Conservation (phyloP, 2,113 vertebrate genomes). For the Ranitomeya variabilis region DNA sequence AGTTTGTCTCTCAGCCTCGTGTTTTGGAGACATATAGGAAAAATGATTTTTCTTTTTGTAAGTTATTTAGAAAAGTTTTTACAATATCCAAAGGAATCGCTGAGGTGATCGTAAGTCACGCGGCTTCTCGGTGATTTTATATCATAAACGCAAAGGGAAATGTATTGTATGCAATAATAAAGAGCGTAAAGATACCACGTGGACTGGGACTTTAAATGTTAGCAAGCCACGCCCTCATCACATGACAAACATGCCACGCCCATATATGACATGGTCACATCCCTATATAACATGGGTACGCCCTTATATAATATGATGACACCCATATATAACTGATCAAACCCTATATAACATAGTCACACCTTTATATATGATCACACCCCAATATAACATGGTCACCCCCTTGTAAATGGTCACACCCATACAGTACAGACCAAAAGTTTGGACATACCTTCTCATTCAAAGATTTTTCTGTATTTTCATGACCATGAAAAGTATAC, state of each 20-base stretch:
- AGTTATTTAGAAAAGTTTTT: constrained; percentile 41
- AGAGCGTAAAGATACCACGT: not conserved
- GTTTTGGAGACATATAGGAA: constrained; percentile 1
- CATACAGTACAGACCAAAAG: no score
- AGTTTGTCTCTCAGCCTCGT: not conserved
- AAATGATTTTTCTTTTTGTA: constrained; percentile 17
- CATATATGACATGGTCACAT: not conserved
- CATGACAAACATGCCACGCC: not conserved
- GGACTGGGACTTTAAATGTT: not conserved
- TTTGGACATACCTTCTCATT: no score
- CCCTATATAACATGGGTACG: not conserved
- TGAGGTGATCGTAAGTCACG: not conserved
- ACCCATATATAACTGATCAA: no score
- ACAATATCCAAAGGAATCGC: constrained; percentile 34
- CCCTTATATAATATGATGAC: no score
- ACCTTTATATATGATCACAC: no score
- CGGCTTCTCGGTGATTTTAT: not conserved
- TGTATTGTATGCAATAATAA: constrained; percentile 51
- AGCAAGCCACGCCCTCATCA: not conserved
- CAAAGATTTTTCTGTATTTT: no score
- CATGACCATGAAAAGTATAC: no score
- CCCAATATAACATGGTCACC: no score
- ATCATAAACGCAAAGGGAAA: constrained; percentile 19
- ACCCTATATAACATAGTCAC: no score
- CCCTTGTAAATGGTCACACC: no score